Percentiles rank a stretch among this genome's conserved stretches.
These are phyloP conservation scores for Melanotaenia nigrans DNA, from an alignment of 2,797 vertebrate species.

Conservation along the genomic window DNA sequence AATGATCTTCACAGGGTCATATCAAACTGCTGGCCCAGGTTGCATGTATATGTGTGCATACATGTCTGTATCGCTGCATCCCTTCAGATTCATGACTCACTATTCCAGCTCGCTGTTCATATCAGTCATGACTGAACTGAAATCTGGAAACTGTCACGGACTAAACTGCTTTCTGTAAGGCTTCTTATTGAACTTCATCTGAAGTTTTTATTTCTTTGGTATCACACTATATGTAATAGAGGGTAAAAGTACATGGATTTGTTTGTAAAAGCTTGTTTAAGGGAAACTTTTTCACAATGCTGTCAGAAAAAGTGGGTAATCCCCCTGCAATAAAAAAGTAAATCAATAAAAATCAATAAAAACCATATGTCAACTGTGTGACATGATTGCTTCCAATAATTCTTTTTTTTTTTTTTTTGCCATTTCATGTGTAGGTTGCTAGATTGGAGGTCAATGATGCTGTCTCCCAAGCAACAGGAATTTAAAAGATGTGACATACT, in stretches of 20 bases:
- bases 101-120: background rate
- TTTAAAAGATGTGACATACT: background rate
- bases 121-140: background rate
- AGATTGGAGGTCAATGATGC: background rate
- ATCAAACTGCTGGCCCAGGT: constrained; percentile 34
- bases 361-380: background rate
- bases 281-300: background rate
- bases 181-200: background rate
- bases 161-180: background rate
- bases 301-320: background rate
- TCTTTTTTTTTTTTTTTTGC: too few species aligned
- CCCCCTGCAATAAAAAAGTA: background rate
- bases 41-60: constrained; percentile 22
- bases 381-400: background rate
- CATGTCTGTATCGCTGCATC: background rate
- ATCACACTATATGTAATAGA: background rate
- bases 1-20: constrained; percentile 53
- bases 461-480: background rate
- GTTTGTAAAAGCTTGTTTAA: background rate
- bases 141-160: background rate
- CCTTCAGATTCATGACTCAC: background rate
- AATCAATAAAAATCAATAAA: background rate
- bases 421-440: background rate
- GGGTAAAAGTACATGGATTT: background rate
- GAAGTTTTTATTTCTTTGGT: constrained; percentile 9